Base-by-base conservation (phyloP, 2,113 vertebrate genomes). In the Lepus europaeus region DNA sequence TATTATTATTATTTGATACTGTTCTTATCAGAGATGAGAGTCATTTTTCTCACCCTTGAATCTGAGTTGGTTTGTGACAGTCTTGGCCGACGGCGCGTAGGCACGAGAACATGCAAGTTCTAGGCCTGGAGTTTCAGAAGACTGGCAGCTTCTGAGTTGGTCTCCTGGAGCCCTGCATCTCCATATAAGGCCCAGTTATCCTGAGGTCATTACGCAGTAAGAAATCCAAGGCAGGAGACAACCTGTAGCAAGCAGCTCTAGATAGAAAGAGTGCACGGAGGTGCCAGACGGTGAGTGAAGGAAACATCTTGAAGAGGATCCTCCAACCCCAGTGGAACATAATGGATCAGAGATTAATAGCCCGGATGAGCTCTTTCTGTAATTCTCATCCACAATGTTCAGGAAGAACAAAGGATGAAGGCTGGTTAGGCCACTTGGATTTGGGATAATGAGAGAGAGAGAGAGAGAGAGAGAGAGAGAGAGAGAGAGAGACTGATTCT, bases 341-440 rank as follows among this genome's bases (percentile, higher is more conserved):
- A 53, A 14, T 61, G 19, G 63, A 69, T 64, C 7, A 16, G 66
- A 69, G 36, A 36, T 51, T 33, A 92, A 56, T 2, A 51, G 5
- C 25, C 63, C 20, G 77, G 13, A 8, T 81, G 25, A 89, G 39
- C 51, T 82, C 19, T 88, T 92, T n/a, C 39, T 86, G 36, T 73
- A n/a, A 33, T 93, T 53, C 31, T 91, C 90, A 94, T 31, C 53
- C 12, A 61, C 1, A 53, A 19, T 19, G 45, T 27, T 3, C 51
- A 76, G 56, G 64, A 61, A 89, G 59, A 93, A 25, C 20, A 70
- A 81, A 89, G 84, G 6, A 80, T 69, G 88, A 49, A 70, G 49
- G 33, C 31, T 33, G n/a, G 73, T 82, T 25, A 56, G 59, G 59
- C 2, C 27, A 29, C 64, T 80, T 7, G 9, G 4, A 56, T 90